Evolutionary conservation across 2,113 vertebrate genomes (phyloP), one percentile per base, ranked within the genome.

Genomic region (Paraplagusia blochii): DNA sequence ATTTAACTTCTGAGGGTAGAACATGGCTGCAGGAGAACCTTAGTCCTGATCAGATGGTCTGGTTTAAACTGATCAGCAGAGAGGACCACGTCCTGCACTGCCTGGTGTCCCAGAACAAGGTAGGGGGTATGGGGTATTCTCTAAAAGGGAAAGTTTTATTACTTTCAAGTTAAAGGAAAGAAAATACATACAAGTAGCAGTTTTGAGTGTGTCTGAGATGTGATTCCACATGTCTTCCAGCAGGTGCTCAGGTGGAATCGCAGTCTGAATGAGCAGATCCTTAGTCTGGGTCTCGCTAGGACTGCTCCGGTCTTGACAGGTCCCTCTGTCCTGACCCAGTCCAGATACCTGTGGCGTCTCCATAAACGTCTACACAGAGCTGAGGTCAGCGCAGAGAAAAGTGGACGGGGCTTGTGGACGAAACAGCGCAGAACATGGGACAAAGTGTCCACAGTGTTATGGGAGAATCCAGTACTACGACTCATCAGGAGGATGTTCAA

Each of bases 31-130:
- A 83, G 65, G 53, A 64, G 5, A 89, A 93, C 59, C 55, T 98
- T 44, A 80, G 69, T 44, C 89, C 92, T 34, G 55, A 75, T 0
- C 88, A 96, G 52, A 73, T 44, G 0, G 67, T 99, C 1, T 95
- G 96, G 96, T 90, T 99, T 51, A 93, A 95, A 18, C 92, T 96
- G 34, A 91, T 99, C 2, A 89, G 89, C 48, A 90, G 91, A 66
- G 89, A 98, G 19, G 80, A 91, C 1, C 63, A 87, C 1, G 64
- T 34, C 0, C 90, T 99, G 0, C 84, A 95, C 63, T 99, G 96
- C 86, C 82, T 94, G 18, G 89, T 99, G 40, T 87, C 91, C 2
- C 68, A 91, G 57, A 92, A 87, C 47, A 92, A 83, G 90, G 97
- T 96, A 82, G 90, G 81, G 40, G 8, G 42, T 51, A n/a, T n/a